phyloP scores from a whole-genome alignment of 2,797 vertebrate species.

The Bryconaethiops microstoma region DNA sequence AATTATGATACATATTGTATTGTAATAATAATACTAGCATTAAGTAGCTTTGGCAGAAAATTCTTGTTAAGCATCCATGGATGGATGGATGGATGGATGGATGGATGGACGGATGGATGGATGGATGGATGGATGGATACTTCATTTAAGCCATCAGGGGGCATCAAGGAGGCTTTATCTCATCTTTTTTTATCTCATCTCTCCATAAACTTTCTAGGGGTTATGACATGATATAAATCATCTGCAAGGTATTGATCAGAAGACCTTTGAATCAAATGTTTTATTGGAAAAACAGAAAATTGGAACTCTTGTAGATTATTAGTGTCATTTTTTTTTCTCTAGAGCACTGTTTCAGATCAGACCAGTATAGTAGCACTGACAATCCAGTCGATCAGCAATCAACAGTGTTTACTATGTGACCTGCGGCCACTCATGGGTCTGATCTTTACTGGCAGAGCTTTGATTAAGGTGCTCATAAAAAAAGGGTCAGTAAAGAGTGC shows the following conservation, averaged over 20 bases:
- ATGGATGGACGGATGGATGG: too few relatives aligned
- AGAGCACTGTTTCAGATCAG: slow-evolving; percentile 41
- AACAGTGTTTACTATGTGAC: slow-evolving; percentile 57
- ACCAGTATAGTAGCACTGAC: slow-evolving; percentile 43
- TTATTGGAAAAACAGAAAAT: slow-evolving; percentile 52
- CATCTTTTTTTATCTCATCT: slow-evolving; percentile 39
- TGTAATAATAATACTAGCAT: too few relatives aligned
- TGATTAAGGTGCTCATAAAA: slow-evolving; percentile 54
- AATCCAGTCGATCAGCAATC: slow-evolving; percentile 56
- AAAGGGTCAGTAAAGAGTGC: slow-evolving; percentile 36
- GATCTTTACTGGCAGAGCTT: slow-evolving; percentile 43
- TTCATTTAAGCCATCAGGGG: slow-evolving; percentile 29
- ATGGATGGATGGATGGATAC: too few relatives aligned
- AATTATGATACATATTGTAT: too few relatives aligned
- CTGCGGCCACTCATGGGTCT: slow-evolving; percentile 48
- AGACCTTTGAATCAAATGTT: slow-evolving; percentile 49
- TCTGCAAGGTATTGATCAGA: slow-evolving; percentile 49
- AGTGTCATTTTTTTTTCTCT: slow-evolving; percentile 50
- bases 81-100: too few relatives aligned
- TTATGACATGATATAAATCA: slow-evolving; percentile 58
- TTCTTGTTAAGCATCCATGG: too few relatives aligned
- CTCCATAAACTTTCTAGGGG: slow-evolving; percentile 34
- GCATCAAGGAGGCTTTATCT: slow-evolving; percentile 39
- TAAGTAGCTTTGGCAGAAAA: too few relatives aligned
- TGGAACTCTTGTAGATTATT: slow-evolving; percentile 48